Evolutionary conservation across 2,888 invertebrate genomes (phyloP).

Genomic region (Xanthostigma xanthostigma): DNA sequence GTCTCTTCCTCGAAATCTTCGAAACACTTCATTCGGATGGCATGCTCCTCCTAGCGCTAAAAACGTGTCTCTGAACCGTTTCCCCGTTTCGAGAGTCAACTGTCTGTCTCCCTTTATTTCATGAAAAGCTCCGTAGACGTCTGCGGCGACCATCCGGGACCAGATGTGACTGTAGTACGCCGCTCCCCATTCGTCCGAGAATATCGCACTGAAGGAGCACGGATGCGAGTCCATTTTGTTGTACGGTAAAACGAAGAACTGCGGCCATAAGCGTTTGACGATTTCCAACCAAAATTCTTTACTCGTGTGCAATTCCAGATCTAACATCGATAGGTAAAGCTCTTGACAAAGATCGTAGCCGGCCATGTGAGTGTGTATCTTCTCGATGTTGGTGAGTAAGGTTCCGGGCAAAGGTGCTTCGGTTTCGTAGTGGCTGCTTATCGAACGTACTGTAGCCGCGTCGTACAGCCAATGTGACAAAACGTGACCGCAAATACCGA

Average conservation of each 20-base stretch:
- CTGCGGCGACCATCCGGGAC: slow-evolving; percentile 82
- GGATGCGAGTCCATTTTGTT: slow-evolving; percentile 71
- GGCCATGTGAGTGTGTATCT: slow-evolving; percentile 56
- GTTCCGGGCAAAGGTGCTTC: slow-evolving; percentile 55
- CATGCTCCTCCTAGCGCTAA: slow-evolving; percentile 69
- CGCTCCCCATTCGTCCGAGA: slow-evolving; percentile 71
- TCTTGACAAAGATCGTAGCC: slow-evolving; percentile 67
- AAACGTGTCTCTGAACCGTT: slow-evolving; percentile 67
- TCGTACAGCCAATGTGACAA: slow-evolving; percentile 69
- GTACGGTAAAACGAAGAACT: slow-evolving; percentile 61
- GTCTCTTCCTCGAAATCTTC: slow-evolving; percentile 82
- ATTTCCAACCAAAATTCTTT: slow-evolving; percentile 72
- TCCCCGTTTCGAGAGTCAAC: slow-evolving; percentile 41
- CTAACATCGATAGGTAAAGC: slow-evolving; percentile 66
- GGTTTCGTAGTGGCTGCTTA: slow-evolving; percentile 62
- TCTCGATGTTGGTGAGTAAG: slow-evolving; percentile 44
- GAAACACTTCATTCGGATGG: slow-evolving; percentile 71
- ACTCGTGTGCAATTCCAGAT: slow-evolving; percentile 64
- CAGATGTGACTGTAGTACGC: slow-evolving; percentile 76
- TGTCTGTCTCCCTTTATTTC: slow-evolving; percentile 42
- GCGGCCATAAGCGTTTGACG: slow-evolving; percentile 62
- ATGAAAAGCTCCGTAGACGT: slow-evolving; percentile 73
- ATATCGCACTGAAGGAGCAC: slow-evolving; percentile 70
- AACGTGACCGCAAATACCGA: slow-evolving; percentile 68
- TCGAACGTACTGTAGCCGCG: slow-evolving; percentile 33